Evolutionary conservation across 2,113 vertebrate species (phyloP).

Genomic region (Gavialis gangeticus): DNA sequence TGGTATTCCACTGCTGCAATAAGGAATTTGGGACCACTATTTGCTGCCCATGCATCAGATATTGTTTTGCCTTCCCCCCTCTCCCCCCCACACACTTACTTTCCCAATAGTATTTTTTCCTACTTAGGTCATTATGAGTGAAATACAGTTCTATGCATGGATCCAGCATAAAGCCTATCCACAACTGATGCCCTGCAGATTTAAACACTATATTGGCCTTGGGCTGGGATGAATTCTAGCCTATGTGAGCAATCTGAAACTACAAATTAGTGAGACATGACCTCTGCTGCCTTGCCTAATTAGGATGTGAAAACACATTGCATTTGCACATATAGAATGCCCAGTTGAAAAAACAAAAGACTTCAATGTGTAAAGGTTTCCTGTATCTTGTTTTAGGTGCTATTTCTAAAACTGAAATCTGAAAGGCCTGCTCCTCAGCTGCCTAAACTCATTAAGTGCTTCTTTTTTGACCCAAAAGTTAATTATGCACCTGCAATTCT

Average conservation of each 20-base stretch:
- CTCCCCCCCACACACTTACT: too few relatives aligned
- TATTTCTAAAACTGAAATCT: too few relatives aligned
- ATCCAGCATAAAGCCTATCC: background rate
- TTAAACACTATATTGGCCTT: background rate
- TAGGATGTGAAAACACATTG: background rate
- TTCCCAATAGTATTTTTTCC: background rate
- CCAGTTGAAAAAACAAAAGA: too few relatives aligned
- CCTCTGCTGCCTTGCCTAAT: background rate
- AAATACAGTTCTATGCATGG: background rate
- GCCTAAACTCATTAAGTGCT: too few relatives aligned
- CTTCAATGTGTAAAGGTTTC: too few relatives aligned
- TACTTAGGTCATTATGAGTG: background rate
- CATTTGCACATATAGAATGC: background rate
- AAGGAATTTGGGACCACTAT: background rate
- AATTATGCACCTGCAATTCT: too few relatives aligned
- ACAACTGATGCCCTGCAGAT: background rate
- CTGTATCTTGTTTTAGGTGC: too few relatives aligned
- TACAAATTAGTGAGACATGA: background rate
- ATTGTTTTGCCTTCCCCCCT: background rate
- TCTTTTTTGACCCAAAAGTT: too few relatives aligned
- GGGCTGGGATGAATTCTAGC: background rate
- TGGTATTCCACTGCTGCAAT: background rate
- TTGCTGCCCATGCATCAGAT: background rate
- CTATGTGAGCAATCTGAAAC: background rate
- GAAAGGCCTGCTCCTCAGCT: too few relatives aligned